Evolutionary conservation across 2,113 vertebrate species (phyloP).

Genomic region (Prinia subflava): DNA sequence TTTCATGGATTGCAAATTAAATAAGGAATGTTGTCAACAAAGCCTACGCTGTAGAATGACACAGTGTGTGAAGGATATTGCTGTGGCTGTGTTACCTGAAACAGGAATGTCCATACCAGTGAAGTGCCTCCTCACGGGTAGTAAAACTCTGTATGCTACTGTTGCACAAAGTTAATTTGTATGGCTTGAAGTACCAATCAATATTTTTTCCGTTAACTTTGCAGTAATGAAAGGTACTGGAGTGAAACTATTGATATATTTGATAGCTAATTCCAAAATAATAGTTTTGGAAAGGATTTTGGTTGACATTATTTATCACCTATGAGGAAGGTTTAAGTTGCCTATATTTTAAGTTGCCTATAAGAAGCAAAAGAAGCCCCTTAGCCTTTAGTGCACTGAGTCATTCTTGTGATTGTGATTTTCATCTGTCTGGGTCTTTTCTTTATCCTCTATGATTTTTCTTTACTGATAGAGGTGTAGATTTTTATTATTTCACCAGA

Average conservation of each 20-base stretch:
- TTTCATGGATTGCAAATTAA: background rate
- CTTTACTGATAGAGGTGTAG: background rate
- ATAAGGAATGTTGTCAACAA: background rate
- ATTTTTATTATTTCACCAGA: background rate
- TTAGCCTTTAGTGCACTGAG: background rate
- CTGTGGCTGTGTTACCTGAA: background rate
- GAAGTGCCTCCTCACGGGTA: background rate
- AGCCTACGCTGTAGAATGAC: fast-evolving
- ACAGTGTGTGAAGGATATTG: background rate
- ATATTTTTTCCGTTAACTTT: slow-evolving; percentile 51
- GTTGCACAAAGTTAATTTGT: background rate
- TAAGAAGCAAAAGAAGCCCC: background rate
- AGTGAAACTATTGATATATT: slow-evolving; percentile 8
- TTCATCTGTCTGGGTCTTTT: background rate
- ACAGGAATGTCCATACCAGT: background rate
- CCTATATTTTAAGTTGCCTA: background rate
- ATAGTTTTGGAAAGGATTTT: slow-evolving; percentile 1
- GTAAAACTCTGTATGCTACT: background rate
- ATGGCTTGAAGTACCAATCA: background rate
- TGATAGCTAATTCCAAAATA: background rate
- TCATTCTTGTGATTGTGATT: background rate
- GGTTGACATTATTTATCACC: background rate
- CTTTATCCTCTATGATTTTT: background rate
- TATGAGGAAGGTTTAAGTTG: background rate
- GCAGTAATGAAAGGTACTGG: slow-evolving; percentile 3